Evolutionary conservation across 2,888 invertebrate species (phyloP), one percentile per base, ranked within the genome.

Genomic region (Eurytoma californica): DNA sequence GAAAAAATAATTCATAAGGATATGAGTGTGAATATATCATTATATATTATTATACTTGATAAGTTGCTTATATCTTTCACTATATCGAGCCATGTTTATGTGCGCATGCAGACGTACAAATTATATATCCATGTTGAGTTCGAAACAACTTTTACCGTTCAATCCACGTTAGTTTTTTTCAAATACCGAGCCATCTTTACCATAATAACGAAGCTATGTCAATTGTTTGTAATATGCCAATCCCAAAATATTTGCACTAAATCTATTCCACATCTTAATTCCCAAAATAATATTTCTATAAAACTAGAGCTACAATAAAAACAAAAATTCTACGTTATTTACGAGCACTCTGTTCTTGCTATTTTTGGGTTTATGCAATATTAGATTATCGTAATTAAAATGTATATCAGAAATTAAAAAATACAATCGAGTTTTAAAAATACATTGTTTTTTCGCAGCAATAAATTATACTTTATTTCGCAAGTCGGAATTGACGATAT

Each of bases 1-100:
- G 77, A 61, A 78, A 72, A 78, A 67, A 60, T 70, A 77, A 77
- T 68, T 61, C 68, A 73, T 65, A 57, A 69, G 51, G 28, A 39
- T 39, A 39, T 9, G 9, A 7, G 39, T 4, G 9, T 39, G 39
- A 9, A 39, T 39, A 9, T 9, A 1, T 9, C 9, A 39, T n/a
- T n/a, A n/a, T 73, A 73, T 69, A 69, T 47, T 65, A 73, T 69
- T 65, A 63, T 78, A 72, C n/a, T 68, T 58, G 20, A n/a, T 60
- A 49, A 70, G 47, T 70, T 47, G 24, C 60, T 72, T 72, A 74
- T 67, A 16, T 49, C 57, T 30, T 49, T 53, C 14, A 61, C 49
- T 39, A 55, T 20, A 65, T 58, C 18, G 67, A 72, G 73, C n/a
- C 18, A 72, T 68, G 53, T 58, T 9, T 74, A 18, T 72, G 74